Evolutionary conservation across 2,888 invertebrate species (phyloP).

Genomic region (Hypercompe scribonia): DNA sequence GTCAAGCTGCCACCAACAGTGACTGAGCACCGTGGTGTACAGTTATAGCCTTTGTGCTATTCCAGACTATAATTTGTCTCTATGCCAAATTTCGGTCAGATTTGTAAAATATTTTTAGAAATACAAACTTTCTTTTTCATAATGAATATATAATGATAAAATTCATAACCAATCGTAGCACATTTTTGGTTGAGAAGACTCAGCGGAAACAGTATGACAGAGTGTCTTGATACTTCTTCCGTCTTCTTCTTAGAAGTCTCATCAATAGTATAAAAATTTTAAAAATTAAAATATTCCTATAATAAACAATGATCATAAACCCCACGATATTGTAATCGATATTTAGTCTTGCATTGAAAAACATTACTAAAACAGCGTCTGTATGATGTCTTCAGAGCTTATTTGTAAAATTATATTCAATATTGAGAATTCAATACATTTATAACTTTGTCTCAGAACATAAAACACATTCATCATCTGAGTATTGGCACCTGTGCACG

Average conservation of each 20-base stretch:
- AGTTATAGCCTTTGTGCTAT: too few relatives aligned
- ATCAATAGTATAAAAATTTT: too few relatives aligned
- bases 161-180: not conserved
- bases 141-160: too few relatives aligned
- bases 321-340: not conserved
- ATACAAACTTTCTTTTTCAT: too few relatives aligned
- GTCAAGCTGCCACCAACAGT: too few relatives aligned
- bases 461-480: not conserved
- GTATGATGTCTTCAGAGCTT: not conserved
- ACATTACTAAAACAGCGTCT: not conserved
- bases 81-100: too few relatives aligned
- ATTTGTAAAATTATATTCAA: not conserved
- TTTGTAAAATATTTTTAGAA: too few relatives aligned
- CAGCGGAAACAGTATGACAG: not conserved
- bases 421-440: not conserved
- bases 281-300: too few relatives aligned
- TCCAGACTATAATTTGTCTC: too few relatives aligned
- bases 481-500: conserved; percentile 15
- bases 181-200: not conserved
- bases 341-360: not conserved
- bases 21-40: too few relatives aligned
- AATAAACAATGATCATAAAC: not conserved
- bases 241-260: too few relatives aligned
- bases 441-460: not conserved
- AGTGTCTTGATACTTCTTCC: too few relatives aligned